phyloP scores from a whole-genome alignment of 2,797 vertebrate species.

The Gallinago stenura region DNA sequence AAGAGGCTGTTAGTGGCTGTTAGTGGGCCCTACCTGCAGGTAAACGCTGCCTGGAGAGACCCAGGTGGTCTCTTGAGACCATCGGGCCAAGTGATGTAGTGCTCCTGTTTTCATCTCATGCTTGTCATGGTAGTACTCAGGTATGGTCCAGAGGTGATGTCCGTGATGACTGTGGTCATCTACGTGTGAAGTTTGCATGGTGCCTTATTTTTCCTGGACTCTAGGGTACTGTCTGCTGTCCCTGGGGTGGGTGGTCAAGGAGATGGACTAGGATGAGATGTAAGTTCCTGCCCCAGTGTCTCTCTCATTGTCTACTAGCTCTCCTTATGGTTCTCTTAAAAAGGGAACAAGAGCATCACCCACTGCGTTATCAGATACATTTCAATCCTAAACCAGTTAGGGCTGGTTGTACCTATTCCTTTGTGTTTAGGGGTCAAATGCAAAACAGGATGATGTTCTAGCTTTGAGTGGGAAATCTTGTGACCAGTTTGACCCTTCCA shows the following conservation, averaged over 20 bases:
- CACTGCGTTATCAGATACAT: accelerated
- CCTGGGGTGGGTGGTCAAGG: not conserved
- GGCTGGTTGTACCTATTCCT: not conserved
- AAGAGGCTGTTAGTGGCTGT: too few relatives aligned
- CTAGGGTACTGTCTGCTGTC: not conserved
- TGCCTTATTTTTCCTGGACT: not conserved
- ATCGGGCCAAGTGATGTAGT: accelerated
- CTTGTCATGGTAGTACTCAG: not conserved
- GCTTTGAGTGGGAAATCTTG: not conserved
- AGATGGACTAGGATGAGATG: not conserved
- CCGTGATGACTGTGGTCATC: accelerated
- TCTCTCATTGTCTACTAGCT: not conserved
- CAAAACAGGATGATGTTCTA: not conserved
- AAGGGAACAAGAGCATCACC: not conserved
- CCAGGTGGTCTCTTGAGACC: not conserved
- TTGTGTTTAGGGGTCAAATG: not conserved
- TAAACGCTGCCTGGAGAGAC: too few relatives aligned
- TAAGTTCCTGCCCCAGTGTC: not conserved
- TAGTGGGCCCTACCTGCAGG: not conserved
- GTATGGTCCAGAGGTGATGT: not conserved
- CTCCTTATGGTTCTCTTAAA: not conserved
- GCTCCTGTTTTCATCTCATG: accelerated
- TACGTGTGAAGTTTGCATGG: accelerated
- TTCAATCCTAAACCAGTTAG: not conserved
- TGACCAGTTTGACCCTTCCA: not conserved